Evolutionary conservation across 2,113 vertebrate species (phyloP).

Genomic region (Alces alces): DNA sequence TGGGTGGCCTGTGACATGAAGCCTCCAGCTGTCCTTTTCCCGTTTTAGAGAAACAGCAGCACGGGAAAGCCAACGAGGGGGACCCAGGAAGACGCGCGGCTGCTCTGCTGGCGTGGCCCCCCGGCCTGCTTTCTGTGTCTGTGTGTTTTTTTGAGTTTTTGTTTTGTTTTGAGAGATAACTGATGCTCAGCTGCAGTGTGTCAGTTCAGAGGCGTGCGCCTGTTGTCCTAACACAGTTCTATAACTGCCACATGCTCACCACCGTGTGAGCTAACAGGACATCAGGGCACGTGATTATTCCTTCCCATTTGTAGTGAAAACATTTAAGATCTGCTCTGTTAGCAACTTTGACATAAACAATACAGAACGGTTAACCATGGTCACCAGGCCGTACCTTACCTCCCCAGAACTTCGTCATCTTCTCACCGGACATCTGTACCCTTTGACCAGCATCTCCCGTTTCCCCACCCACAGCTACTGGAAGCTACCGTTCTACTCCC

Average conservation of each 20-base stretch:
- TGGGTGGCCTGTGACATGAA: not conserved
- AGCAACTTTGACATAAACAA: not conserved
- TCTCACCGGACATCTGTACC: fast-evolving
- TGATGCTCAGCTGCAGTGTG: not conserved
- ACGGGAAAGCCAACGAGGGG: fast-evolving
- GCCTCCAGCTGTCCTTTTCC: not conserved
- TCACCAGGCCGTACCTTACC: fast-evolving
- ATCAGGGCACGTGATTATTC: fast-evolving
- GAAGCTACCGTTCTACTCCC: not conserved
- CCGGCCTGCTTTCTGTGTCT: not conserved
- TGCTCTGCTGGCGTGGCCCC: fast-evolving
- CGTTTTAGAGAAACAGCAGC: not conserved
- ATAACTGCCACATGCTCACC: fast-evolving
- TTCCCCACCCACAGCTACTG: not conserved
- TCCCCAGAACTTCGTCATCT: not conserved
- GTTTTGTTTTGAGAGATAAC: not conserved
- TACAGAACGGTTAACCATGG: not conserved
- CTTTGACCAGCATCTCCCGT: not conserved
- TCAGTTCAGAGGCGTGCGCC: not conserved
- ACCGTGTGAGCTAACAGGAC: not conserved
- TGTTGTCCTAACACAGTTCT: fast-evolving
- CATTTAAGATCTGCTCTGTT: not conserved
- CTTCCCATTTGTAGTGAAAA: not conserved
- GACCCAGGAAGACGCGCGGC: fast-evolving
- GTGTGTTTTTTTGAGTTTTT: not conserved